These are phyloP conservation scores for Myotis lucifugus DNA, from an alignment of 2,113 vertebrate genomes.

Conservation along the genomic window DNA sequence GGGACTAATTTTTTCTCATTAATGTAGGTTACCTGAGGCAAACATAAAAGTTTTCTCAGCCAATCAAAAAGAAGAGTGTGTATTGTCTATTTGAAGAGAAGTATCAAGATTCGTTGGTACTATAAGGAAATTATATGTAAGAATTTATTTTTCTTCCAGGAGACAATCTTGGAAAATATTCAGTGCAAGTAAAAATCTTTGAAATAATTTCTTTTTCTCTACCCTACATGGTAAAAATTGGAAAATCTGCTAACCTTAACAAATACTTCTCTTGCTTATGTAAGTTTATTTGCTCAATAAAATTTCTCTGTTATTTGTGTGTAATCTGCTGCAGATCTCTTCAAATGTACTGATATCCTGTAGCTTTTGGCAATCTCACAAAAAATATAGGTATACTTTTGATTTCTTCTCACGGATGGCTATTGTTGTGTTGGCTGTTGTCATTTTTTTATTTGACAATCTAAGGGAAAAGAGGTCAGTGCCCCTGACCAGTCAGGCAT, in stretches of 20 bases:
- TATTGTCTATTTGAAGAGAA: not conserved
- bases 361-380: not conserved
- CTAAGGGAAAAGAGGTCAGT: not conserved
- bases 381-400: not conserved
- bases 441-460: not conserved
- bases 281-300: not conserved
- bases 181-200: conserved; percentile 34
- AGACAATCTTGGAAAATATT: not conserved
- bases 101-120: not conserved
- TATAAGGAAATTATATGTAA: not conserved
- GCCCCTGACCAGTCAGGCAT: not conserved
- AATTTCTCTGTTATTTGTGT: not conserved
- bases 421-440: not conserved
- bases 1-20: not conserved
- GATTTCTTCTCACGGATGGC: not conserved
- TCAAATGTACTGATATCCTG: not conserved
- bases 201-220: conserved; percentile 24
- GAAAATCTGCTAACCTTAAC: not conserved
- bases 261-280: not conserved
- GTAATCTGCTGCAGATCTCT: not conserved
- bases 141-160: conserved; percentile 22
- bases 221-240: not conserved
- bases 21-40: not conserved
- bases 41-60: not conserved
- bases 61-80: not conserved